Percentiles rank a stretch among this genome's conserved stretches.
Conservation (phyloP, 2,888 invertebrate species). For the Phytoseiulus persimilis region DNA sequence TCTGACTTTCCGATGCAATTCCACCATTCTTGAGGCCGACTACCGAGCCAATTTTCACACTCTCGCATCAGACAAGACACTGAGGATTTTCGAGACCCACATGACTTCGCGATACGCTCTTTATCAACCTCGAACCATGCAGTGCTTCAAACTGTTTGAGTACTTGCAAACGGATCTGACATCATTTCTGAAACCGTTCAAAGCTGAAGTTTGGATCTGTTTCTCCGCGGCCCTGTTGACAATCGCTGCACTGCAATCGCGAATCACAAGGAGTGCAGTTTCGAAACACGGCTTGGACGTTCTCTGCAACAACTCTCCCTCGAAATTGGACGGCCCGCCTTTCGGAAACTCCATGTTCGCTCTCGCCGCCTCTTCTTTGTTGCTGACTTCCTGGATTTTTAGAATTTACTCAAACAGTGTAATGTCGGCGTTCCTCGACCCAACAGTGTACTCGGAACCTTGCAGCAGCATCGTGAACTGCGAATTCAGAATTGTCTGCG, state of each 20-base stretch:
- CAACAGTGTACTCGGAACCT: background rate
- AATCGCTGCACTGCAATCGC: background rate
- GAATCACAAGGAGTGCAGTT: background rate
- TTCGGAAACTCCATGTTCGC: background rate
- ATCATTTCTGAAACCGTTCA: background rate
- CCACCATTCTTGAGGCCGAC: background rate
- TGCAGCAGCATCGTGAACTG: background rate
- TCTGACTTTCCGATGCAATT: background rate
- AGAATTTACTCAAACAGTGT: background rate
- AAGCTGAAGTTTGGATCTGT: background rate
- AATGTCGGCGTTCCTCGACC: background rate
- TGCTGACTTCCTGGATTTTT: background rate
- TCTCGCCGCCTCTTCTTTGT: background rate
- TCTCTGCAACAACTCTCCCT: background rate
- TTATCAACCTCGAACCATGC: background rate
- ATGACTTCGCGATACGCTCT: background rate
- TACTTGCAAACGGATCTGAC: background rate
- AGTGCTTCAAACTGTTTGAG: background rate
- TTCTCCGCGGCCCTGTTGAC: background rate
- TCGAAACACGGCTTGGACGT: background rate
- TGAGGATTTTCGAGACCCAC: background rate
- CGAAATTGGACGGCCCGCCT: background rate
- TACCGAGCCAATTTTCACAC: background rate
- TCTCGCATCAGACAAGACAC: background rate
- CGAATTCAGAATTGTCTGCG: background rate